A percentile compares a stretch with the other conserved stretches of the same genome.
These are phyloP conservation scores for Melinaea menophilus DNA, from an alignment of 2,888 invertebrate species.

Conservation along the genomic window DNA sequence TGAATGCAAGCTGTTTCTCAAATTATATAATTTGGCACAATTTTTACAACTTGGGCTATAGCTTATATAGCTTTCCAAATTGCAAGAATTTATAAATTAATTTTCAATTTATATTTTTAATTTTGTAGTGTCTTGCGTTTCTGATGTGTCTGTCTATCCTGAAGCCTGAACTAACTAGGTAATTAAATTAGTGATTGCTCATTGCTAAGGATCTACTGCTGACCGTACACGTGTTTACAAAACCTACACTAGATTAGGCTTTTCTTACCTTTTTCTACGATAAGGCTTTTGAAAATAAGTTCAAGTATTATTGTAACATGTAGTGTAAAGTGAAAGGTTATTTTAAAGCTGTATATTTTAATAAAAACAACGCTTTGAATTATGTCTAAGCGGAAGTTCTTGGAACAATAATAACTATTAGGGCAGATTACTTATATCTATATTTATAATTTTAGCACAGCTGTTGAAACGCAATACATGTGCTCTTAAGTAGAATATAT, in stretches of 20 bases:
- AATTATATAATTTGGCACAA: conserved; percentile 64
- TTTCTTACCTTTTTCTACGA: conserved; percentile 49
- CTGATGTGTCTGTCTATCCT: conserved; percentile 28
- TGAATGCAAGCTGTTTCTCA: conserved; percentile 74
- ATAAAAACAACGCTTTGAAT: conserved; percentile 42
- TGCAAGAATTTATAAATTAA: conserved; percentile 37
- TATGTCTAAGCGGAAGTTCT: too few relatives aligned
- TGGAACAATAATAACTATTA: too few relatives aligned
- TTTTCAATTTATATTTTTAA: conserved; percentile 22
- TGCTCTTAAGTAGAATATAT: too few relatives aligned
- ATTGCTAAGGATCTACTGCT: too few relatives aligned
- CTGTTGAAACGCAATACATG: too few relatives aligned
- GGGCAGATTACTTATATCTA: too few relatives aligned
- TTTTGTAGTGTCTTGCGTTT: too few relatives aligned
- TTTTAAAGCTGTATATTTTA: too few relatives aligned
- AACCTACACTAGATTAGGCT: conserved; percentile 70
- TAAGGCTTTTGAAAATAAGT: conserved; percentile 44
- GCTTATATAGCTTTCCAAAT: conserved; percentile 21
- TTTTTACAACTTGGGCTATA: conserved; percentile 45
- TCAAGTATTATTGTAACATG: conserved; percentile 60
- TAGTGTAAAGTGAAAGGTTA: too few relatives aligned
- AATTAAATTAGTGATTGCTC: conserved; percentile 57
- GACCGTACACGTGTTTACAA: conserved; percentile 67
- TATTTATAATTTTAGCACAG: too few relatives aligned
- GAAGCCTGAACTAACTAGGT: too few relatives aligned